A percentile compares a stretch with the other conserved stretches of the same genome.
Evolutionary conservation across 2,113 vertebrate species (phyloP).

Genomic region (Eolophus roseicapilla): DNA sequence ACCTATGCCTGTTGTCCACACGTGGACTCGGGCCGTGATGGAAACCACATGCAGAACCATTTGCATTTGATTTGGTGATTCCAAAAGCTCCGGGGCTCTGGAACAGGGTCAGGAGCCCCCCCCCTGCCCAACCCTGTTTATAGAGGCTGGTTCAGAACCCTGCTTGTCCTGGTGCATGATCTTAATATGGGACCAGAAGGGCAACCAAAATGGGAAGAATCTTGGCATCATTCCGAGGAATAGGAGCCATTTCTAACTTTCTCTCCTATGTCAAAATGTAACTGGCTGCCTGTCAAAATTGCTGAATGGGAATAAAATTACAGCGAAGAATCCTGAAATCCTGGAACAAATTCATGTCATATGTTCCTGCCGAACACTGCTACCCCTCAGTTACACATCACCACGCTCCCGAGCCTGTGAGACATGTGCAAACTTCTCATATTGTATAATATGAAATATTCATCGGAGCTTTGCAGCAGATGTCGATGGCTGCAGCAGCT

Average conservation of each 20-base stretch:
- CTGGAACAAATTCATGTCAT: constrained; percentile 15
- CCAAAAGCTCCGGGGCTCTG: neutral
- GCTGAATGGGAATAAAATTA: constrained; percentile 5
- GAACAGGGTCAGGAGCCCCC: fast-evolving
- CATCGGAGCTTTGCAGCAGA: constrained; percentile 40
- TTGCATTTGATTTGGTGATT: neutral
- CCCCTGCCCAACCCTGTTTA: neutral
- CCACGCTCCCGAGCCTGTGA: neutral
- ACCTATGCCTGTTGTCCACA: fast-evolving
- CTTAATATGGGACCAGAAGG: neutral
- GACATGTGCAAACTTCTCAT: constrained; percentile 13
- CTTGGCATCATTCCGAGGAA: neutral
- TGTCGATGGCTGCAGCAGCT: constrained; percentile 22
- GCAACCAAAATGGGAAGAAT: neutral
- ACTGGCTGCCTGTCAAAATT: constrained; percentile 11
- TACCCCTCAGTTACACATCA: constrained; percentile 28
- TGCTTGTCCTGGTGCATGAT: fast-evolving
- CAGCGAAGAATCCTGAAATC: constrained; percentile 3
- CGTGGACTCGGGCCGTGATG: fast-evolving
- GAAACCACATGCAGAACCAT: neutral
- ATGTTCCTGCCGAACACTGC: neutral
- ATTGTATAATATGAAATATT: constrained; percentile 15
- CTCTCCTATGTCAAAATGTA: neutral
- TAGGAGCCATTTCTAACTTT: neutral
- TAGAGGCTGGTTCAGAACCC: neutral